Evolutionary conservation across 64 coral and sea anemone species (phyloP).

Genomic region (Hydrozoanthus tunicans): DNA sequence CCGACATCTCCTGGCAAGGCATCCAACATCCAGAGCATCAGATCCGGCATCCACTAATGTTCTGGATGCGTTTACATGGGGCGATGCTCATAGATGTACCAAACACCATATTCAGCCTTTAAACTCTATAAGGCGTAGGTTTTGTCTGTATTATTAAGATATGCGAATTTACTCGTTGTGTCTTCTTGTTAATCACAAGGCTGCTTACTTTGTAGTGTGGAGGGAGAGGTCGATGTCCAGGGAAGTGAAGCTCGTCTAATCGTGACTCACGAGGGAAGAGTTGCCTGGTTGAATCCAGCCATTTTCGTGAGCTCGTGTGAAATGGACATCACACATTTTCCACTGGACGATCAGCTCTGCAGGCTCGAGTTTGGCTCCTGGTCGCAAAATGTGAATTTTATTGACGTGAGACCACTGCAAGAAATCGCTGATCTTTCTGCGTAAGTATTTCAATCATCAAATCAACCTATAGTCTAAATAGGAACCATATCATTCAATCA

Average conservation of each 20-base stretch:
- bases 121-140: too few species aligned
- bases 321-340: constrained; percentile 52
- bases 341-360: constrained; percentile 45
- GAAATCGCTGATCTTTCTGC: constrained; percentile 19
- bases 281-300: constrained; percentile 35
- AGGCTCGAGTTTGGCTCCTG: constrained; percentile 37
- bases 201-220: constrained; percentile 16
- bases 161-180: too few species aligned
- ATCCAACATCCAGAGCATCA: too few species aligned
- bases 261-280: constrained; percentile 1
- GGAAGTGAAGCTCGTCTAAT: constrained; percentile 38
- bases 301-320: constrained; percentile 50
- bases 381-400: constrained; percentile 41
- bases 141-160: too few species aligned
- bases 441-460: not conserved
- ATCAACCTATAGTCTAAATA: too few species aligned
- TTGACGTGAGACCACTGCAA: constrained; percentile 16
- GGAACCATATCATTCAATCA: too few species aligned
- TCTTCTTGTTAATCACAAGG: too few species aligned
- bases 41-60: too few species aligned
- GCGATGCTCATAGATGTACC: too few species aligned
- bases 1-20: too few species aligned
- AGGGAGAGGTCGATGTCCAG: constrained; percentile 37
- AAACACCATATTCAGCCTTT: too few species aligned
- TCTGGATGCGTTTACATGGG: too few species aligned